Percentiles rank a stretch among this genome's conserved stretches.
Evolutionary conservation across 2,113 vertebrate species (phyloP).

Genomic region (Lepus timidus): DNA sequence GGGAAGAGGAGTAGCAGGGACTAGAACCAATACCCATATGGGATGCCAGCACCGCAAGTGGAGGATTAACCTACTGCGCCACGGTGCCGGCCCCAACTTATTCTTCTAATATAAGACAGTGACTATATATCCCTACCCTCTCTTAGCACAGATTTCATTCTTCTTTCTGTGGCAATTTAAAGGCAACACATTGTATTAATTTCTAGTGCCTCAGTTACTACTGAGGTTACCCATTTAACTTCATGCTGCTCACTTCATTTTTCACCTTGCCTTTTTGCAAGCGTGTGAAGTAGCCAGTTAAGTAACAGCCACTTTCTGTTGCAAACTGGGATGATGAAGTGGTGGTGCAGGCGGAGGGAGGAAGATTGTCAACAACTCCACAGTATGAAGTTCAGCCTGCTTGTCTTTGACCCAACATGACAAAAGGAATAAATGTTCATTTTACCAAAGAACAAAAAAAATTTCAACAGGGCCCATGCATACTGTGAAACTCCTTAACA

Average conservation of each 20-base stretch:
- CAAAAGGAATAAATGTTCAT: not conserved
- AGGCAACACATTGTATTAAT: not conserved
- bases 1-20: too few relatives aligned
- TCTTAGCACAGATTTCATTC: not conserved
- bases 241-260: not conserved
- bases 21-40: too few relatives aligned
- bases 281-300: not conserved
- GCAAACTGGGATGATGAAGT: not conserved
- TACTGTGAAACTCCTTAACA: not conserved
- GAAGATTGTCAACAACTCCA: not conserved
- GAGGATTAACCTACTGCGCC: too few relatives aligned
- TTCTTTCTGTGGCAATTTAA: not conserved
- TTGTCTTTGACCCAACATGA: not conserved
- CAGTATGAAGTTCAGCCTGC: not conserved
- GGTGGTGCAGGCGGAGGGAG: not conserved
- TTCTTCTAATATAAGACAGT: not conserved
- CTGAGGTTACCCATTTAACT: not conserved
- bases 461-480: not conserved
- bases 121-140: not conserved
- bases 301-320: not conserved
- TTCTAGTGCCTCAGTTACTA: not conserved
- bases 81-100: too few relatives aligned
- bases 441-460: not conserved
- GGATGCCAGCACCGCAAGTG: too few relatives aligned
- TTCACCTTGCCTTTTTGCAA: not conserved